Percentiles rank a stretch among this genome's conserved stretches.
Evolutionary conservation across 2,113 vertebrate species (phyloP).

Genomic region (Catharus minimus): DNA sequence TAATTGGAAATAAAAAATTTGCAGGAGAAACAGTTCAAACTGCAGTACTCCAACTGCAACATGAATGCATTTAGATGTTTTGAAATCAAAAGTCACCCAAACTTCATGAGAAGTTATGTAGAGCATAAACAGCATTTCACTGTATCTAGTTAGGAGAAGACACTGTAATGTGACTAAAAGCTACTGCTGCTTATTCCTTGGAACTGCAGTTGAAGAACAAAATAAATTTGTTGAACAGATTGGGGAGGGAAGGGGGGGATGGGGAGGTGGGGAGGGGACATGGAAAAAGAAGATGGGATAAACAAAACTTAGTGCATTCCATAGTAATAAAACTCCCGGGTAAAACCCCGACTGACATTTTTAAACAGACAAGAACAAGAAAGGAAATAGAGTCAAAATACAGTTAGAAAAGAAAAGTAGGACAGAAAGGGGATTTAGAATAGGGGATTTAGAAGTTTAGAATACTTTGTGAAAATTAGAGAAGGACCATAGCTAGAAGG

Average conservation of each 20-base stretch:
- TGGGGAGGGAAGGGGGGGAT: background rate
- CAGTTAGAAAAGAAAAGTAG: slow-evolving; percentile 1
- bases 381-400: background rate
- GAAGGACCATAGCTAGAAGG: background rate
- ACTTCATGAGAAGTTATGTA: background rate
- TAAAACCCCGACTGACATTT: background rate
- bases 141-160: background rate
- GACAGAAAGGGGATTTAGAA: background rate
- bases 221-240: background rate
- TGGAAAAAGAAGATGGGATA: background rate
- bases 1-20: background rate
- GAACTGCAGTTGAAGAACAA: background rate
- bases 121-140: background rate
- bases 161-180: background rate
- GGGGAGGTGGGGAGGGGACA: background rate
- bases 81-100: background rate
- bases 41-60: background rate
- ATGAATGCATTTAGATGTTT: background rate
- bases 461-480: slow-evolving; percentile 27
- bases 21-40: background rate
- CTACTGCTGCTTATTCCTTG: background rate
- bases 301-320: background rate
- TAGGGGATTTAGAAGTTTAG: background rate
- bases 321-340: background rate
- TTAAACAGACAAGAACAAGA: background rate